Evolutionary conservation across 2,113 vertebrate species (phyloP).

Genomic region (Vulpes ferrilata): DNA sequence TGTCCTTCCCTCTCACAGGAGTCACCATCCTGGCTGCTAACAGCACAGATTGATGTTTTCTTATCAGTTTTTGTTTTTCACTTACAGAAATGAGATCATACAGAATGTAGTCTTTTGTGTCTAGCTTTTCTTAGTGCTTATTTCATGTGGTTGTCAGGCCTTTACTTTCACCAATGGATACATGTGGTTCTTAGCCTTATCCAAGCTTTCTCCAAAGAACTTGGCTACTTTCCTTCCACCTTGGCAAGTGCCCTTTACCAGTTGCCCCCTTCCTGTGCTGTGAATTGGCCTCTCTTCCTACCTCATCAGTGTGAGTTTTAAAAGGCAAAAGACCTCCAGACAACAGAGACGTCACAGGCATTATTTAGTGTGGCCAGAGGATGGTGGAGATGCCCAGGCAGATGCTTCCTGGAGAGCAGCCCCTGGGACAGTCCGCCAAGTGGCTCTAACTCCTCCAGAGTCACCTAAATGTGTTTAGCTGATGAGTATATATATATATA

Average conservation of each 20-base stretch:
- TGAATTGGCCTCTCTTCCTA: conserved; percentile 35
- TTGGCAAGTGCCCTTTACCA: neutral
- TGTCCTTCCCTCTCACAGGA: neutral
- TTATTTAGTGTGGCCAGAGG: conserved; percentile 64
- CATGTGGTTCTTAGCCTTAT: neutral
- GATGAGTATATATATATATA: neutral
- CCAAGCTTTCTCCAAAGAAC: conserved; percentile 13
- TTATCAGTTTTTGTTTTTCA: neutral
- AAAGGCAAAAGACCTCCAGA: conserved; percentile 18
- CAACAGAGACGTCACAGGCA: neutral
- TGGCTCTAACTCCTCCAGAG: neutral
- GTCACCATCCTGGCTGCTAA: neutral
- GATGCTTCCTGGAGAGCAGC: conserved; percentile 53
- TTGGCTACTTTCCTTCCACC: neutral
- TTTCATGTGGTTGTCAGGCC: neutral
- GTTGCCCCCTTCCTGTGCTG: neutral
- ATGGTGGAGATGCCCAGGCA: neutral
- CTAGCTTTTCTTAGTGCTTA: neutral
- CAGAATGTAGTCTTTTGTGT: neutral
- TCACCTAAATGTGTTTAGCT: conserved; percentile 9
- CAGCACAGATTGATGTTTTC: neutral
- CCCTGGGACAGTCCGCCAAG: neutral
- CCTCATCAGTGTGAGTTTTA: neutral
- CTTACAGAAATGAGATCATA: neutral
- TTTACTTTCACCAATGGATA: neutral